Conservation (phyloP, 2,888 invertebrate species). For the Mesorhabditis spiculigera region DNA sequence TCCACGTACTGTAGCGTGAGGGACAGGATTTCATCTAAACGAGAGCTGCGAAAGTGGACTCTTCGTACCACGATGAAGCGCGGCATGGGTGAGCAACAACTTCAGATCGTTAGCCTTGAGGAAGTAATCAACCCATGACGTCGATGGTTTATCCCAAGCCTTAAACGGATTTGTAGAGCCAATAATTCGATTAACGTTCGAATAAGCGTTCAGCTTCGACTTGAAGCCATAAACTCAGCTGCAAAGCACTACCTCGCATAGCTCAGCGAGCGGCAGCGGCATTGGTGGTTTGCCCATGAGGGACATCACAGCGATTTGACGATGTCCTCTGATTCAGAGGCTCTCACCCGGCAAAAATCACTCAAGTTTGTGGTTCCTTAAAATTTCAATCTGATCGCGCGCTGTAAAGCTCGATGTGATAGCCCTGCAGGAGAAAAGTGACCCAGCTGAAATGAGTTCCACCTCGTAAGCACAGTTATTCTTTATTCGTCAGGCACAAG, state of each 20-base stretch:
- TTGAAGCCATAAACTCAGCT: background rate
- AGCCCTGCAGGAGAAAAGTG: too few relatives aligned
- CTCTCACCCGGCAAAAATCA: too few relatives aligned
- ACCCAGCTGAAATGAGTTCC: too few relatives aligned
- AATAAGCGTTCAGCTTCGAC: background rate
- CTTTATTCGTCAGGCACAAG: too few relatives aligned
- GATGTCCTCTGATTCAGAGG: too few relatives aligned
- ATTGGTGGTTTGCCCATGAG: background rate
- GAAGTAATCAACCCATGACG: conserved; percentile 14
- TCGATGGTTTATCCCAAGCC: conserved; percentile 13
- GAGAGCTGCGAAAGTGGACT: too few relatives aligned
- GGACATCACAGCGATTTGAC: background rate
- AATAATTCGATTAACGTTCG: too few relatives aligned
- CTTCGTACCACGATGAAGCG: too few relatives aligned
- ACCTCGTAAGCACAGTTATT: too few relatives aligned
- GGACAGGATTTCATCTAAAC: conserved; percentile 11
- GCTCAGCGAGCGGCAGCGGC: background rate
- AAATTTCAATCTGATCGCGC: too few relatives aligned
- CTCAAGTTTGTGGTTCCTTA: too few relatives aligned
- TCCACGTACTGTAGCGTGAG: conserved; percentile 6
- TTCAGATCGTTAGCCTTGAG: background rate
- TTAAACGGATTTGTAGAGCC: background rate
- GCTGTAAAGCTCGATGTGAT: too few relatives aligned
- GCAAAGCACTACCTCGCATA: background rate
- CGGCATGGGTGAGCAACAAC: background rate